These are phyloP conservation scores for Aleiodes sp. DNA, from an alignment of 1,140 invertebrate genomes.

Conservation along the genomic window DNA sequence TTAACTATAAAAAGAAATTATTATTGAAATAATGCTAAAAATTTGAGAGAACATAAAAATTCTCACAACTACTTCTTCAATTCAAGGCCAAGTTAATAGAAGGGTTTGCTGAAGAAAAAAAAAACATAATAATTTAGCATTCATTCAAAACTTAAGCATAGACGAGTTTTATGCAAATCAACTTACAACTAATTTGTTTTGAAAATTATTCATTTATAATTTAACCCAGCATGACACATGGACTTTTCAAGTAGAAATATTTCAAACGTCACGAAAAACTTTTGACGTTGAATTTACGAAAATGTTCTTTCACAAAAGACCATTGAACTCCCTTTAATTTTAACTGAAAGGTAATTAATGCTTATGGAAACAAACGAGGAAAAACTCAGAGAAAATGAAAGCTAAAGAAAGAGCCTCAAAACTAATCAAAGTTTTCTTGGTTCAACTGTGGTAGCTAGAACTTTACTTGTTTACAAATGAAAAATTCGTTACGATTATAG, in stretches of 20 bases:
- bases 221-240: neutral
- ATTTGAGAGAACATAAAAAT: too few relatives aligned
- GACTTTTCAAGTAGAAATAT: neutral
- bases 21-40: too few relatives aligned
- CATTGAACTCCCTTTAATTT: neutral
- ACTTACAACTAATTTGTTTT: neutral
- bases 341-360: constrained; percentile 12
- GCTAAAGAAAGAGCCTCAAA: neutral
- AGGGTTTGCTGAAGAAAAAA: too few relatives aligned
- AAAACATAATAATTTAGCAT: too few relatives aligned
- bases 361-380: neutral
- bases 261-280: constrained; percentile 8
- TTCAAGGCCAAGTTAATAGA: too few relatives aligned
- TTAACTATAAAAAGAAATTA: too few relatives aligned
- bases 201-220: constrained; percentile 7
- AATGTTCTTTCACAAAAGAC: neutral
- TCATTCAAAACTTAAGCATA: too few relatives aligned
- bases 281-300: neutral
- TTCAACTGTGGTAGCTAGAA: neutral
- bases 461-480: neutral
- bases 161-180: neutral
- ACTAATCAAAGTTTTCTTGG: constrained; percentile 7
- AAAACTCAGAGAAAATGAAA: neutral
- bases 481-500: neutral
- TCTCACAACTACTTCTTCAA: too few relatives aligned